Conservation (phyloP, 2,113 vertebrate genomes). For the Accipiter virgatus region DNA sequence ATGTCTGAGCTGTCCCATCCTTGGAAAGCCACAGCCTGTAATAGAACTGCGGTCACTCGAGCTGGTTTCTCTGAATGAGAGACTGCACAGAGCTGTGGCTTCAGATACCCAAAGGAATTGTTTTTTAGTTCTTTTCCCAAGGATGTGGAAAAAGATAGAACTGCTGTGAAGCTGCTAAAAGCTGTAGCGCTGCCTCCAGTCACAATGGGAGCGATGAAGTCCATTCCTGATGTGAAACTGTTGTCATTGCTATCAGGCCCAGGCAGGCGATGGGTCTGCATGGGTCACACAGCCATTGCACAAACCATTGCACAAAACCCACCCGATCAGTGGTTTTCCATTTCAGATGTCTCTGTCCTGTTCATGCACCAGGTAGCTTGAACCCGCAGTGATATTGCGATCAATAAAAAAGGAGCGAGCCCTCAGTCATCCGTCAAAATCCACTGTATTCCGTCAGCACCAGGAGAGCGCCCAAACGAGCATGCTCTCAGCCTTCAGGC, state of each 20-base stretch:
- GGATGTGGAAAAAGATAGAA: not conserved
- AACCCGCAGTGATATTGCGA: not conserved
- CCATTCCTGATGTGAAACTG: not conserved
- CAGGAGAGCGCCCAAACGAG: not conserved
- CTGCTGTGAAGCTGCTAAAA: not conserved
- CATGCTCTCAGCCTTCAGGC: not conserved
- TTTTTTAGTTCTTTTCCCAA: not conserved
- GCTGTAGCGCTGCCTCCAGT: not conserved
- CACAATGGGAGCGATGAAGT: not conserved
- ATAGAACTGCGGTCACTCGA: accelerated
- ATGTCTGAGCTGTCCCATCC: not conserved
- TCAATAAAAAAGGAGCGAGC: accelerated
- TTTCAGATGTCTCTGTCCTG: not conserved
- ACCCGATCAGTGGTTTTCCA: accelerated
- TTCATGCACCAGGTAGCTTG: accelerated
- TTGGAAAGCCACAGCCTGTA: not conserved
- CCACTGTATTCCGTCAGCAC: not conserved
- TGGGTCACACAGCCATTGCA: not conserved
- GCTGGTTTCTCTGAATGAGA: not conserved
- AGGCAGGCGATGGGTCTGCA: accelerated
- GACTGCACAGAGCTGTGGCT: not conserved
- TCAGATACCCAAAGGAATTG: not conserved
- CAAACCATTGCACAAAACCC: not conserved
- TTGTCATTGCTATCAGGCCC: accelerated
- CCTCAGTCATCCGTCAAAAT: not conserved